Base-by-base conservation (phyloP, 64 coral and sea anemone genomes). In the Stichodactyla helianthus region DNA sequence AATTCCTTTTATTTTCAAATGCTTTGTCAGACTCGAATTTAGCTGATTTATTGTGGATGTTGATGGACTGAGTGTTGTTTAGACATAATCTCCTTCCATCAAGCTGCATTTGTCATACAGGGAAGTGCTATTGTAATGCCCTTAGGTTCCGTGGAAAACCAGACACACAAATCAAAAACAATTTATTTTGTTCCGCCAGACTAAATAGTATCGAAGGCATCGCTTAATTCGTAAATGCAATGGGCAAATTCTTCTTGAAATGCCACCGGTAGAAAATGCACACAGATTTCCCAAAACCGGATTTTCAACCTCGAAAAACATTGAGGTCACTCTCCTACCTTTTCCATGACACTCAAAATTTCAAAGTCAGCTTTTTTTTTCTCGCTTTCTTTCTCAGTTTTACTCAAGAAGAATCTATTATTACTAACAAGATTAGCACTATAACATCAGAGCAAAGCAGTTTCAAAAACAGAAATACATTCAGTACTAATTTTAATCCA, bases 1-100 rank as follows among this genome's bases (percentile, higher is more conserved):
- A 51, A 81, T 81, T 19, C 53, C 52, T 81, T 81, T 81, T 54
- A 81, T 81, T 51, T 81, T 20, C 1, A n/a, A 81, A 81, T 52
- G n/a, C 16, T 52, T 81, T 81, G 52, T 54, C 78, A 74, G 27
- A 74, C 13, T 74, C 25, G 12, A 74, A 74, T 27, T 10, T 23
- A 31, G 27, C 68, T 74, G 68, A 31, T 31, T 74, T 74, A 31
- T 44, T 74, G 68, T 74, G 19, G 25, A 74, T 16, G 56, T n/a
- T 74, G 23, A 31, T 26, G 68, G 25, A 74, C 18, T 20, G 17
- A n/a, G 8, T 68, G n/a, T 68, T 9, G 35, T 44, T 44, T 44
- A 44, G 35, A 23, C 7, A 20, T 23, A 67, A 7, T 22, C 19
- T 68, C 63, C 19, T 68, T 22, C n/a, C n/a, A n/a, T 68, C 18